Evolutionary conservation across 1,140 invertebrate genomes (phyloP).

Genomic region (Dreissena rostriformis): DNA sequence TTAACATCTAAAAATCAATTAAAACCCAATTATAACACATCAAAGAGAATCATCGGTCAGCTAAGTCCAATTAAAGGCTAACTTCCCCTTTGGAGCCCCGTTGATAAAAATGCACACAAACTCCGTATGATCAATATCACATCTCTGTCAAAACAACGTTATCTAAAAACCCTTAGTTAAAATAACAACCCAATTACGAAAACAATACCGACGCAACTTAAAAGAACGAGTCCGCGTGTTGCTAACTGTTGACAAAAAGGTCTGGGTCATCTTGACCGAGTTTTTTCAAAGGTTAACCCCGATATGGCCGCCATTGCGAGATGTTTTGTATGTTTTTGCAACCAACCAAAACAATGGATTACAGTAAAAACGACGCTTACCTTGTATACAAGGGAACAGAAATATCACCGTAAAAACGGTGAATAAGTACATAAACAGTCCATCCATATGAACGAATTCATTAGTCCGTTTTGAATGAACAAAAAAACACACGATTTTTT

Average conservation of each 20-base stretch:
- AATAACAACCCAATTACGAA: not conserved
- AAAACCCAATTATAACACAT: too few species aligned
- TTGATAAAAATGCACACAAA: conserved; percentile 25
- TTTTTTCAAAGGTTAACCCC: conserved; percentile 35
- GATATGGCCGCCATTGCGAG: not conserved
- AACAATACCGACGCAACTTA: not conserved
- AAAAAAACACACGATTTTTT: conserved; percentile 50
- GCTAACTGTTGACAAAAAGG: not conserved
- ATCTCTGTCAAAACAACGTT: conserved; percentile 1
- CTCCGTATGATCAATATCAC: conserved; percentile 8
- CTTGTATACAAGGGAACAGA: conserved; percentile 16
- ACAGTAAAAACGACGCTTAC: conserved; percentile 25
- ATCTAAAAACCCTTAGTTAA: not conserved
- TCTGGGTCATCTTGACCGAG: conserved; percentile 26
- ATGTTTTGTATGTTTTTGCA: conserved; percentile 20
- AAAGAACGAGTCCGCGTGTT: not conserved
- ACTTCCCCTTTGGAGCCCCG: conserved; percentile 9
- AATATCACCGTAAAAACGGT: conserved; percentile 39
- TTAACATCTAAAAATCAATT: too few species aligned
- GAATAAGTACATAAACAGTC: conserved; percentile 40
- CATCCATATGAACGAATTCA: conserved; percentile 44
- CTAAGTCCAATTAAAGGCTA: too few species aligned
- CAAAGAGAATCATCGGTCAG: too few species aligned
- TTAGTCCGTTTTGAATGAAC: conserved; percentile 37
- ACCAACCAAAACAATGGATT: conserved; percentile 12